These are phyloP conservation scores for Pseudonaja textilis DNA, from an alignment of 2,113 vertebrate genomes.

Conservation along the genomic window DNA sequence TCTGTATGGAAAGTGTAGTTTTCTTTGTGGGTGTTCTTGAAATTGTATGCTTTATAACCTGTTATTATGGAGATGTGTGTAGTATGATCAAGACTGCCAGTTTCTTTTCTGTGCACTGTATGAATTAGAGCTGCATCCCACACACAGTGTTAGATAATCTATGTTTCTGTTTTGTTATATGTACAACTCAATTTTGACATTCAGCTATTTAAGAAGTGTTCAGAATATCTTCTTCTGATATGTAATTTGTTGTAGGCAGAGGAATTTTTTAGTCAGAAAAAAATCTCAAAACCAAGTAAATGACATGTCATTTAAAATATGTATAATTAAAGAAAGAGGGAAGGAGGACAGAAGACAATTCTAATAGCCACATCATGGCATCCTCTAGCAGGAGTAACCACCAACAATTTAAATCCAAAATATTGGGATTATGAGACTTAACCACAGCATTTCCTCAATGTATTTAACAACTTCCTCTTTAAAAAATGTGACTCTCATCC, in stretches of 20 bases:
- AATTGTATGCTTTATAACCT: slow-evolving; percentile 80
- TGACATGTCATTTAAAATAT: slow-evolving; percentile 51
- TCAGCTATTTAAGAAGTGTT: slow-evolving; percentile 62
- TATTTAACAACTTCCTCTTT: slow-evolving; percentile 47
- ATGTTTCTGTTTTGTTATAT: slow-evolving; percentile 73
- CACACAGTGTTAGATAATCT: slow-evolving; percentile 76
- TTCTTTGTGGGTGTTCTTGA: slow-evolving; percentile 96
- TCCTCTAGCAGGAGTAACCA: slow-evolving; percentile 55
- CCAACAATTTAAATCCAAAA: slow-evolving; percentile 61
- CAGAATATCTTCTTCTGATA: slow-evolving; percentile 66
- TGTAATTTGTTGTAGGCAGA: slow-evolving; percentile 62
- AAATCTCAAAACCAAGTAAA: slow-evolving; percentile 59
- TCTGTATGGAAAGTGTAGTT: slow-evolving; percentile 83
- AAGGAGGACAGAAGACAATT: slow-evolving; percentile 35
- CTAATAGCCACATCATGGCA: slow-evolving; percentile 53
- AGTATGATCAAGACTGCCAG: slow-evolving; percentile 68
- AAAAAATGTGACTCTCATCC: slow-evolving; percentile 41
- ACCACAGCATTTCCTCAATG: slow-evolving; percentile 61
- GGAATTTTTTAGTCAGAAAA: slow-evolving; percentile 61
- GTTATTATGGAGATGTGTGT: slow-evolving; percentile 79
- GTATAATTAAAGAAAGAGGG: slow-evolving; percentile 60
- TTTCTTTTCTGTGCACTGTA: slow-evolving; percentile 69
- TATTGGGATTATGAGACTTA: slow-evolving; percentile 57
- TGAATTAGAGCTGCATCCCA: slow-evolving; percentile 74
- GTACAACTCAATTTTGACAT: slow-evolving; percentile 69